Evolutionary conservation across 1,140 invertebrate genomes (phyloP).

Genomic region (Whitmania pigra): DNA sequence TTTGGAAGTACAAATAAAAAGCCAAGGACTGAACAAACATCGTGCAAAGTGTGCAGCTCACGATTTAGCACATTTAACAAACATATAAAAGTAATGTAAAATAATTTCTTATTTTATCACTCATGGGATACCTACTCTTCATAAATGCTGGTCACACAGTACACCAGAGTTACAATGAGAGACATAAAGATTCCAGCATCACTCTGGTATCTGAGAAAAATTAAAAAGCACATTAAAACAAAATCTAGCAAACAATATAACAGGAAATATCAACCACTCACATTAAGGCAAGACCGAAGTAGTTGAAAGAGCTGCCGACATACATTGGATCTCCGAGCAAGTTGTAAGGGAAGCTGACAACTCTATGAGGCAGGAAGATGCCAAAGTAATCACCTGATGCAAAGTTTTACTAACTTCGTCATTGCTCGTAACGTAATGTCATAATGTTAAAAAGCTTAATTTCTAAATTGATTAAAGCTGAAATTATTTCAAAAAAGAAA

Average conservation of each 20-base stretch:
- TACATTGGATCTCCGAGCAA: conserved; percentile 34
- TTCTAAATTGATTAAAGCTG: neutral
- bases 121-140: conserved; percentile 15
- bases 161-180: conserved; percentile 15
- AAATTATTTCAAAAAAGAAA: neutral
- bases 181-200: conserved; percentile 23
- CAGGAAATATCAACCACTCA: conserved; percentile 6
- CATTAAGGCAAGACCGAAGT: conserved; percentile 26
- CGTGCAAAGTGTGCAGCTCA: too few species aligned
- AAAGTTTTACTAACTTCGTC: neutral
- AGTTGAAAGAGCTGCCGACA: conserved; percentile 28
- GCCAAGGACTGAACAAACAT: too few species aligned
- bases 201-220: conserved; percentile 12
- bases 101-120: neutral
- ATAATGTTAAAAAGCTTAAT: neutral
- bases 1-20: too few species aligned
- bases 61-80: too few species aligned
- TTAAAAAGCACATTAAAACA: neutral
- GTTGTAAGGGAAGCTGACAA: conserved; percentile 33
- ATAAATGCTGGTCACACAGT: conserved; percentile 23
- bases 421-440: too few species aligned
- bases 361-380: conserved; percentile 30
- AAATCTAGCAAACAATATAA: neutral
- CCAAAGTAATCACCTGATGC: conserved; percentile 35
- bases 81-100: neutral